phyloP scores from a whole-genome alignment of 1,140 invertebrate genomes.

The Doryteuthis pealeii region DNA sequence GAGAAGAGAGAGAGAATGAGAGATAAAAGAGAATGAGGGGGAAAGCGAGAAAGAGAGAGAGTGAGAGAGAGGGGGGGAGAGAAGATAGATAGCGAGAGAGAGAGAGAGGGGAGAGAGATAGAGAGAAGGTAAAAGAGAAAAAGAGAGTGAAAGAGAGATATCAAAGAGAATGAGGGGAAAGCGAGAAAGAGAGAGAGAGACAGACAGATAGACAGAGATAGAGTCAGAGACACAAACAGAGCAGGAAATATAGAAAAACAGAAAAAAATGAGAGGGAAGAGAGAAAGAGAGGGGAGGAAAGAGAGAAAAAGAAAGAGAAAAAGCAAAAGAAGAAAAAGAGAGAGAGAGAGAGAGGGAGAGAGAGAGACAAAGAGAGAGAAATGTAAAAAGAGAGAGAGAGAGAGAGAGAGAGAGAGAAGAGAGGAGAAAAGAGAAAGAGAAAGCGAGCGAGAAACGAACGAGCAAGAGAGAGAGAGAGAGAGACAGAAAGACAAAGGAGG shows the following conservation, averaged over 20 bases:
- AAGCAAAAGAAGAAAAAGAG: no score
- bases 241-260: not conserved
- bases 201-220: not conserved
- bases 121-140: no score
- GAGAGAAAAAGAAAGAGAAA: slow-evolving; percentile 1
- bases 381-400: not conserved
- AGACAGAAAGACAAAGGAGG: not conserved
- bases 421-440: slow-evolving; percentile 10
- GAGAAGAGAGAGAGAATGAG: no score
- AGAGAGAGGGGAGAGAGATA: no score
- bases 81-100: no score
- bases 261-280: slow-evolving; percentile 13
- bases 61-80: no score
- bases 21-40: no score
- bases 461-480: not conserved
- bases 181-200: no score
- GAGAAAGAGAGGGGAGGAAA: slow-evolving; percentile 10
- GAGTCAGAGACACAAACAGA: slow-evolving; percentile 12
- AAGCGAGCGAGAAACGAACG: slow-evolving; percentile 9
- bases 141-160: no score
- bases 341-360: not conserved
- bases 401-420: slow-evolving; percentile 14
- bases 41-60: no score
- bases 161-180: no score
- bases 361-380: not conserved